Base-by-base conservation (phyloP, 2,113 vertebrate species). In the Nesogale talazaci region DNA sequence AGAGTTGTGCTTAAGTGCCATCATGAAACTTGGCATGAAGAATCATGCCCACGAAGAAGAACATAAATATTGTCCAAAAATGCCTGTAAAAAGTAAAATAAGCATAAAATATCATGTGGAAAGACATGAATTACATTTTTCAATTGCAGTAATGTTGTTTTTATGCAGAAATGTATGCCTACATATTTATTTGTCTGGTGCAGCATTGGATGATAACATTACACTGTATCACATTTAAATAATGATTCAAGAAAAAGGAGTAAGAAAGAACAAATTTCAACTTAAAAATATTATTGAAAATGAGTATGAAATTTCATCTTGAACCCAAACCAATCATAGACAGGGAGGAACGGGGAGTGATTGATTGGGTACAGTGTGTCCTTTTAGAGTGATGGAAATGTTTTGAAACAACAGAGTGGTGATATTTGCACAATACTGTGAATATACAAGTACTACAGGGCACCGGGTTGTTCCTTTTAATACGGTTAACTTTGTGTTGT, bases 31-130 rank as follows among this genome's bases (percentile, higher is more conserved):
- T 38, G 10, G 16, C 31, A 31, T 82, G 36, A 19, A 76, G 42
- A 59, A 16, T 74, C 6, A 76, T 82, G 15, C 1, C 38, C 61
- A 20, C 80, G 89, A 42, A 29, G 78, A 77, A 67, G 46, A 52
- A 52, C 10, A 52, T 52, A 52, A 52, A 52, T 52, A 52, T 52
- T 52, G 46, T 52, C 46, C 46, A 52, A 52, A 52, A 52, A 52
- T 52, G 59, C 59, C 16, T 19, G 25, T 29, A 29, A 89, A 94
- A 74, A 72, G 36, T 78, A 3, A 87, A 94, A 65, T 79, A 87
- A 46, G 69, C n/a, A 89, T 56, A 80, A 40, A 77, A 25, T 17
- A 46, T 20, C 80, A 52, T 46, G n/a, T 70, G 59, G 38, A 83
- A 31, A 36, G 11, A 57, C 36, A 29, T 19, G 17, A 3, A 56